Conservation (phyloP, 1,140 invertebrate genomes). For the Nasonia giraulti region DNA sequence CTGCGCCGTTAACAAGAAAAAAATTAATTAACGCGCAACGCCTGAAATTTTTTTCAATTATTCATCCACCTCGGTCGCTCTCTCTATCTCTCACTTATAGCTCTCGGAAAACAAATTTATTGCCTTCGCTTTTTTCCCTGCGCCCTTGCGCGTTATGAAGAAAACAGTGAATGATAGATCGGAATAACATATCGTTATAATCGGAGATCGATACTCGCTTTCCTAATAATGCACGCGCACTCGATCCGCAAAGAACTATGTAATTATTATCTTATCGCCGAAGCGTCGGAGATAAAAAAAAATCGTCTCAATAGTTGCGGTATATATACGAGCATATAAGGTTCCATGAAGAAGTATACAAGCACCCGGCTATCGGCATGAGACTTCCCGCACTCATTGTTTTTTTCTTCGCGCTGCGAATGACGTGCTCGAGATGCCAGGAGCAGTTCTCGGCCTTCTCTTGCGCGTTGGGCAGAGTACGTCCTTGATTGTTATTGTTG, state of each 20-base stretch:
- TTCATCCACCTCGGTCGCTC: too few relatives aligned
- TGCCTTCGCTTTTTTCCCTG: too few relatives aligned
- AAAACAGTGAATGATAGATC: too few relatives aligned
- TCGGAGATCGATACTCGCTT: too few relatives aligned
- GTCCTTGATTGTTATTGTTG: background rate
- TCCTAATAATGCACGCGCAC: background rate
- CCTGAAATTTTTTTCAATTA: too few relatives aligned
- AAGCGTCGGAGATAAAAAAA: conserved; percentile 19
- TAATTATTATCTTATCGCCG: conserved; percentile 34
- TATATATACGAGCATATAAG: conserved; percentile 29
- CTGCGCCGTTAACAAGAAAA: too few relatives aligned
- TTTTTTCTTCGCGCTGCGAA: background rate
- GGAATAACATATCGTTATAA: too few relatives aligned
- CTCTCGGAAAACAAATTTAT: too few relatives aligned
- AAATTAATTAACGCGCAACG: too few relatives aligned
- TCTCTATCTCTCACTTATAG: too few relatives aligned
- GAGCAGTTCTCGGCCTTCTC: background rate
- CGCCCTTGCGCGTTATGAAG: too few relatives aligned
- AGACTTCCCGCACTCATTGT: background rate
- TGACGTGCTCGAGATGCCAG: background rate
- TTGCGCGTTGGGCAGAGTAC: conserved; percentile 33
- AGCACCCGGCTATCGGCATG: conserved; percentile 21
- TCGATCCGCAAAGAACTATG: background rate
- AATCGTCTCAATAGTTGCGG: conserved; percentile 1
- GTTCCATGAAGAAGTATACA: background rate